phyloP scores from a whole-genome alignment of 2,888 invertebrate species.

The Eupithecia subumbrata region DNA sequence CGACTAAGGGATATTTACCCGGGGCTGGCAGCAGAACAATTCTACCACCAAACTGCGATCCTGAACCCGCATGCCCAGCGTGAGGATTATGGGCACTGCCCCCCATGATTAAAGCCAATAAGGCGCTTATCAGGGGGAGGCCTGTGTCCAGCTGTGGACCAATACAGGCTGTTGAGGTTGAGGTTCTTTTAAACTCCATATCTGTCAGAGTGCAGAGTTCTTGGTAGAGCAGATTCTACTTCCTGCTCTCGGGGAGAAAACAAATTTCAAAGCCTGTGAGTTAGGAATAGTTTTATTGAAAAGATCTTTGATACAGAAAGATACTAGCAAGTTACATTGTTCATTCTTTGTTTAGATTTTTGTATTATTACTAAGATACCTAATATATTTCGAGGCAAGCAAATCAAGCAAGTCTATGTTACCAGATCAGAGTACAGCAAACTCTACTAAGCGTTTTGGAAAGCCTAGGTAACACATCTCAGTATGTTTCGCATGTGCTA shows the following conservation, averaged over 20 bases:
- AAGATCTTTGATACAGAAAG: background rate
- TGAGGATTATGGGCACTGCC: no score
- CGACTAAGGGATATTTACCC: no score
- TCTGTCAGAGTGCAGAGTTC: background rate
- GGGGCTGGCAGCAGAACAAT: no score
- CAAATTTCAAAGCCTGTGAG: background rate
- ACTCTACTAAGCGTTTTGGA: background rate
- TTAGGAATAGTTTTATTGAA: background rate
- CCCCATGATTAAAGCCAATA: no score
- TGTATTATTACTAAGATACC: background rate
- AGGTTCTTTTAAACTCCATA: no score
- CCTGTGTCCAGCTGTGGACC: no score
- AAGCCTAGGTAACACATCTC: conserved; percentile 13
- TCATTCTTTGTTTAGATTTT: background rate
- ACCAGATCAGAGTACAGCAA: background rate
- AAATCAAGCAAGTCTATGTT: background rate
- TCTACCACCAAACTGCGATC: no score
- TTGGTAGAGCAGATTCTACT: background rate
- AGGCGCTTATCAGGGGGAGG: no score
- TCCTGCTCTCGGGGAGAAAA: background rate
- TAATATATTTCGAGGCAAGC: background rate
- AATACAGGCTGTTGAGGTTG: no score
- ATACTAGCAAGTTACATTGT: background rate
- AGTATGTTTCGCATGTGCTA: conserved; percentile 30
- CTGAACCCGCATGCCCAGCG: no score